Evolutionary conservation across 1,140 invertebrate genomes (phyloP), one percentile per base, ranked within the genome.

Genomic region (Sycophila sp.): DNA sequence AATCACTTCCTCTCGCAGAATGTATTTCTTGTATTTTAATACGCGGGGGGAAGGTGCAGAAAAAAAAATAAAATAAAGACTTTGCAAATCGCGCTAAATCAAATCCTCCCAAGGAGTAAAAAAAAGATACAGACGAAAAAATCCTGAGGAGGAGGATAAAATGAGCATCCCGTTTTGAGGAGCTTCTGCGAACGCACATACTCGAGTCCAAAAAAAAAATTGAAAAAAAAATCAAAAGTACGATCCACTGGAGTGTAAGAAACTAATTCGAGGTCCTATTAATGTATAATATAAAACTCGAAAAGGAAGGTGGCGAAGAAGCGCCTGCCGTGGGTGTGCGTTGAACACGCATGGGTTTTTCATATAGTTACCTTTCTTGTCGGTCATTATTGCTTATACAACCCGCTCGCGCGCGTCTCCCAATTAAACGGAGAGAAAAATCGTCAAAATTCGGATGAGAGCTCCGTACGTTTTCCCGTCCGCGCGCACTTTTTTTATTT

Each of bases 341-440:
- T 64, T 65, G 42, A 58, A 62, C 73, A 55, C 53, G 60, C 74
- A 71, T 66, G 67, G 63, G 69, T 77, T 77, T 77, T 76, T 59
- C 77, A 86, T n/a, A n/a, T 86, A 86, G 76, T 86, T 86, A 86
- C 85, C 85, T 86, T 86, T 86, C 73, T 86, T 86, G 84, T 86
- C 85, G 76, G 83, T 81, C 84, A 86, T 86, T 85, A 85, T 86
- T 82, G 78, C 81, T 83, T 82, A 75, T 51, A 70, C 59, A 65
- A 71, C 45, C 30, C 45, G 49, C 22, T 40, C 40, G 55, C n/a
- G 36, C 40, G 19, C 32, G 45, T 36, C 32, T 47, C 42, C 15
- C 60, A 64, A 53, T 15, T 26, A 53, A 5, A 30, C 24, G 4
- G 24, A 53, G 7, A 53, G 24, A 22, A 42, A 42, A 13, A 10